Evolutionary conservation across 2,797 vertebrate species (phyloP), one percentile per base, ranked within the genome.

Genomic region (Neosilurus hyrtlii): DNA sequence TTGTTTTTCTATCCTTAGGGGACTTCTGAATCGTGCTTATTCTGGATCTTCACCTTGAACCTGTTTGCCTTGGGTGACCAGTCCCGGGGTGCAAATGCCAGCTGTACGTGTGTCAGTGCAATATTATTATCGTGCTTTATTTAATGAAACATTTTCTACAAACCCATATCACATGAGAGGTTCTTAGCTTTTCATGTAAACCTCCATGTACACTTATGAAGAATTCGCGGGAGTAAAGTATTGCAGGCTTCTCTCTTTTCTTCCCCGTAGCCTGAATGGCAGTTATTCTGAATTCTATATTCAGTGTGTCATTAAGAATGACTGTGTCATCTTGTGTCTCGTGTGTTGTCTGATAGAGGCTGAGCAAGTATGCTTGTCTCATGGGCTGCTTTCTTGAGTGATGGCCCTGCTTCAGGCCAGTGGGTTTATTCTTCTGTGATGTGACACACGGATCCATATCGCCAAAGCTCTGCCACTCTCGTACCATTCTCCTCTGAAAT

Each of bases 341-440:
- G 15, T 73, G 71, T 70, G 37, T 52, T 37, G 26, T 87, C 63
- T 84, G 68, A 86, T 84, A 56, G 57, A 65, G 61, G 16, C 24
- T 61, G 74, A 70, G 79, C 82, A 80, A 72, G 79, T 24, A 68
- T 5, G 57, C 65, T 49, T 22, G 51, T 49, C 54, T 82, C 65
- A n/a, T 51, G 37, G 80, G 70, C 49, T 66, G 49, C 59, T 65
- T 37, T 59, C 62, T 61, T 80, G 79, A 15, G 37, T 84, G 67
- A 80, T 75, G 30, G 52, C 65, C 66, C 72, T 80, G 82, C 82
- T 80, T 80, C 76, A 81, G 82, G 77, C 80, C 81, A 86, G 74
- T 73, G 77, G 78, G 66, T 77, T 81, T 76, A 74, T 66, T 76
- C 81, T 88, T 79, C 82, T 85, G 62, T 79, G 54, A 80, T 85